phyloP scores from a whole-genome alignment of 2,113 vertebrate species.

The Sterna hirundo region DNA sequence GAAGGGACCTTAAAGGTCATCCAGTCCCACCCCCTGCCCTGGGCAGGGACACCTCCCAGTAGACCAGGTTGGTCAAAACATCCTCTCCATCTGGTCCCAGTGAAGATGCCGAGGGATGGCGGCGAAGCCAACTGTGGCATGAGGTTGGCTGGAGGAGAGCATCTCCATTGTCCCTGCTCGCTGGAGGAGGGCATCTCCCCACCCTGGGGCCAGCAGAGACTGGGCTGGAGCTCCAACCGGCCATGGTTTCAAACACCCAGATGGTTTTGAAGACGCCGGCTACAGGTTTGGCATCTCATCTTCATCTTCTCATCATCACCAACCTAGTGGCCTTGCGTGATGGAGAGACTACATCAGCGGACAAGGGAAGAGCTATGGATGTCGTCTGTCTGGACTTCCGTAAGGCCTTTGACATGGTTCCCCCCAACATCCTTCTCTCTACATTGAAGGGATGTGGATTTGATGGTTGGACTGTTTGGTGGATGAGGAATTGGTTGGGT shows the following conservation, averaged over 20 bases:
- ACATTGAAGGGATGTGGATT: not conserved
- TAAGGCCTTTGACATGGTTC: not conserved
- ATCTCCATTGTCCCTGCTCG: not conserved
- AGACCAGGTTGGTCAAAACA: no score
- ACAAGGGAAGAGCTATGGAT: not conserved
- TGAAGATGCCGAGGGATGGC: not conserved
- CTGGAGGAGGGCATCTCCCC: not conserved
- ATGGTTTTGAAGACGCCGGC: fast-evolving
- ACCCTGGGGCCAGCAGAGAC: no score
- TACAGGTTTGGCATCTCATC: not conserved
- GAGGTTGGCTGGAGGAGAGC: no score
- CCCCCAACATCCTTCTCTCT: not conserved
- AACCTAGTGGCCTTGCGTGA: not conserved
- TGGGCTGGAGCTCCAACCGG: not conserved
- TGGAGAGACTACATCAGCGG: not conserved
- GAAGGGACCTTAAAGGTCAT: no score
- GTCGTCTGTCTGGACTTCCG: not conserved
- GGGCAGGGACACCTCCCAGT: no score
- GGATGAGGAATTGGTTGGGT: not conserved
- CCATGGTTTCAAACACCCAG: not conserved
- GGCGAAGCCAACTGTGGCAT: fast-evolving
- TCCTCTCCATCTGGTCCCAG: no score
- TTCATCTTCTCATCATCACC: not conserved
- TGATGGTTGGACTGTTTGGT: not conserved
- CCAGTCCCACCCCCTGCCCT: no score